Percentiles rank a stretch among this genome's conserved stretches.
These are phyloP conservation scores for Cylloceria caligata DNA, from an alignment of 2,888 invertebrate species.

Conservation along the genomic window DNA sequence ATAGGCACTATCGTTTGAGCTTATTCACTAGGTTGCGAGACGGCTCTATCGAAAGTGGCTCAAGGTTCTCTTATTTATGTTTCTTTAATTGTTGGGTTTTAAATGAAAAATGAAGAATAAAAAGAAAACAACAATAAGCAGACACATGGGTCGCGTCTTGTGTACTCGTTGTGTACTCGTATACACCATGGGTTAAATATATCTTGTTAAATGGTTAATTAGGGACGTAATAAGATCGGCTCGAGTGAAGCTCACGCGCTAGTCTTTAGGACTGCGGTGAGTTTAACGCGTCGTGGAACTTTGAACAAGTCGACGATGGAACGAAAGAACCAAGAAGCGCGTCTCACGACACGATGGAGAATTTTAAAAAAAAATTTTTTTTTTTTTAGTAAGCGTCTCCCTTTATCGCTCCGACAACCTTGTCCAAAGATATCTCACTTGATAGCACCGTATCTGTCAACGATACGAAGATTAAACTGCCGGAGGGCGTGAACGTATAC, in stretches of 20 bases:
- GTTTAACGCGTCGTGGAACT: constrained; percentile 68
- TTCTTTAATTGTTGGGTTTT: constrained; percentile 47
- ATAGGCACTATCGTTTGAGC: constrained; percentile 37
- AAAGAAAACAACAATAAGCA: constrained; percentile 19
- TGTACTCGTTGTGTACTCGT: constrained; percentile 55
- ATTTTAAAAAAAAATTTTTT: not conserved
- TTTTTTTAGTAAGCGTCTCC: not conserved
- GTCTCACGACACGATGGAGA: constrained; percentile 17
- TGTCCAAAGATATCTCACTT: not conserved
- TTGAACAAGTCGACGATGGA: constrained; percentile 68
- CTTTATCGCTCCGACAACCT: too few species aligned
- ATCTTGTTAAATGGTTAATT: constrained; percentile 83
- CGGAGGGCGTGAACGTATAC: not conserved
- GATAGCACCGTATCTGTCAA: not conserved
- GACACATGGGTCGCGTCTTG: constrained; percentile 23
- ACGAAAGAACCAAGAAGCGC: constrained; percentile 34
- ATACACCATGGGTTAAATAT: constrained; percentile 78
- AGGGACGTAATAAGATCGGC: constrained; percentile 80
- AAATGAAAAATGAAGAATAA: not conserved
- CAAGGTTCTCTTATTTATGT: constrained; percentile 2
- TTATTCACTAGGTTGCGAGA: not conserved
- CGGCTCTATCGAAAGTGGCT: not conserved
- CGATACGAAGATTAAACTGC: not conserved
- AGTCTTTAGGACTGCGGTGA: constrained; percentile 46
- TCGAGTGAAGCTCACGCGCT: constrained; percentile 74